Evolutionary conservation across 37 sponge, comb jelly and placozoan genomes (phyloP), one percentile per base, ranked within the genome.

Genomic region (Corticium candelabrum): DNA sequence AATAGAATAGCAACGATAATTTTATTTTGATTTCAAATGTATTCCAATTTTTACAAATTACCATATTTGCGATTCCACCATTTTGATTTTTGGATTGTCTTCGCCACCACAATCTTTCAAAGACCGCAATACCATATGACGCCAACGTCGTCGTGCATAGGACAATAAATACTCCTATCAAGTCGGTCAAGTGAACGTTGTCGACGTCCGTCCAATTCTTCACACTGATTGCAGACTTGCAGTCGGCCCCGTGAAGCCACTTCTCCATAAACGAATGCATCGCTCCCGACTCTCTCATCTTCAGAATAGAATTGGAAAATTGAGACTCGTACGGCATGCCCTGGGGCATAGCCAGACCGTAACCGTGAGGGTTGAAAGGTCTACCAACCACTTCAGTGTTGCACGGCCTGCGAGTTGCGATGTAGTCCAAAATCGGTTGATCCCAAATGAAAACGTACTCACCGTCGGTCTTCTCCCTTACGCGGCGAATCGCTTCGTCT

Each of bases 361-460:
- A 50, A 50, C 62, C 62, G 15, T 50, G 62, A 11, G 11, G 11
- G 21, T 50, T 11, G 21, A 50, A 50, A 50, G 62, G 21, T 50
- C 62, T 11, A 27, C 62, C 62, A 21, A 50, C 62, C 15, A 50
- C 62, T 21, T 50, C 15, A 50, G 62, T 50, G 11, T 50, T 11
- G 62, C 62, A 50, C 11, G 62, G 62, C 21, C 62, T 50, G 15
- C 62, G 11, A 21, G 15, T 50, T 11, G 62, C 62, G 15, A 50
- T 27, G 62, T 50, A 50, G 15, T 50, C 15, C 62, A 50, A 21
- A 11, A 50, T 21, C 15, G 62, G 62, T 50, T 27, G 21, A 21
- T 50, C 62, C 62, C 62, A 50, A 50, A 50, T 50, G 62, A 50
- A 50, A 50, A 50, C 62, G 62, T 50, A 50, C 62, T 50, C 62